phyloP scores from a whole-genome alignment of 2,888 invertebrate species.

The Magallana nippona region DNA sequence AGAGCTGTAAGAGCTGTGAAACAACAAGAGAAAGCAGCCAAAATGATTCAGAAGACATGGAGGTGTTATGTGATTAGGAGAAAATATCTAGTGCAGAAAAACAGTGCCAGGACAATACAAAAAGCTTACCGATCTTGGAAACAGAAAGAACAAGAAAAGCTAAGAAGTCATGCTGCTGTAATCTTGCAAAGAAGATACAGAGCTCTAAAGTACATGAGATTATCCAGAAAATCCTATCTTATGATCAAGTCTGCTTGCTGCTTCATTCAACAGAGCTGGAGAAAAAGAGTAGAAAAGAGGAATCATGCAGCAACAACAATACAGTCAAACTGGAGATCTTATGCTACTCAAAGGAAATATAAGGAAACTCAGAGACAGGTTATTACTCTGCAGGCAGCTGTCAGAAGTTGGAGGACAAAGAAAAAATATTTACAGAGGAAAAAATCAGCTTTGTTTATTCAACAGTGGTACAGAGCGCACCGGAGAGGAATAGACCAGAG shows the following conservation, averaged over 20 bases:
- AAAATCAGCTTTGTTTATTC: conserved; percentile 21
- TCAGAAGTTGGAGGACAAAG: neutral
- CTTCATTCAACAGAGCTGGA: conserved; percentile 55
- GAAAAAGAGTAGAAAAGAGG: conserved; percentile 45
- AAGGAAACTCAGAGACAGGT: neutral
- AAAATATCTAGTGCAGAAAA: conserved; percentile 22
- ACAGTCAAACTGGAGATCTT: neutral
- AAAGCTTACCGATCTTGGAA: conserved; percentile 21
- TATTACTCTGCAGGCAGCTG: conserved; percentile 15
- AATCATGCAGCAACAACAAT: conserved; percentile 14
- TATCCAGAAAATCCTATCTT: neutral
- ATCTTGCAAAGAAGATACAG: conserved; percentile 40
- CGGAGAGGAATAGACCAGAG: conserved; percentile 14
- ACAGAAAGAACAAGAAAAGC: neutral
- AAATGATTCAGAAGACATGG: conserved; percentile 3
- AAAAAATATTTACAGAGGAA: neutral
- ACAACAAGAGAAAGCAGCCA: conserved; percentile 15
- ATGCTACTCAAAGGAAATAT: neutral
- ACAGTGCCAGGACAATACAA: conserved; percentile 38
- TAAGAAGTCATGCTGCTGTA: conserved; percentile 35
- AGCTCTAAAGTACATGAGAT: neutral
- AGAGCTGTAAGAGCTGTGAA: neutral
- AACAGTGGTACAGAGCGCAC: conserved; percentile 8
- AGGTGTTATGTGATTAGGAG: neutral
- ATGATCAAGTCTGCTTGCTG: conserved; percentile 7